A percentile compares a stretch with the other conserved stretches of the same genome.
These are phyloP conservation scores for Callimorpha dominula DNA, from an alignment of 2,888 invertebrate genomes.

Conservation along the genomic window DNA sequence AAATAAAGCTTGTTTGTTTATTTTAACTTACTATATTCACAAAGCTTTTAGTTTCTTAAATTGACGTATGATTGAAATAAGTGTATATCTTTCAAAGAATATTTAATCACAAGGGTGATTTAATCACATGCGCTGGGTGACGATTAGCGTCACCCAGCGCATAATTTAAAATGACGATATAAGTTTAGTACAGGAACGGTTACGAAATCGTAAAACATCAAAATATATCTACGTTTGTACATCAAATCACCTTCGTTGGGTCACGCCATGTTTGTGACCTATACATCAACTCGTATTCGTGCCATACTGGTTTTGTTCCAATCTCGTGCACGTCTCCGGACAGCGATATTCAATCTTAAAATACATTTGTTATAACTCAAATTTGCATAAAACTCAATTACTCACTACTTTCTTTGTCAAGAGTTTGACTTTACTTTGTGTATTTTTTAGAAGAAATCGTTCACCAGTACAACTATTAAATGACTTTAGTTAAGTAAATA, in stretches of 20 bases:
- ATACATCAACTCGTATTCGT: slow-evolving; percentile 72
- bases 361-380: slow-evolving; percentile 48
- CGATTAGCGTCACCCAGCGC: background rate
- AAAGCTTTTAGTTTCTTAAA: background rate
- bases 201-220: slow-evolving; percentile 67
- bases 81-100: background rate
- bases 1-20: slow-evolving; percentile 13
- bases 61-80: background rate
- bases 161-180: slow-evolving; percentile 9
- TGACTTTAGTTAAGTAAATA: slow-evolving; percentile 8
- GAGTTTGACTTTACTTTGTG: slow-evolving; percentile 57
- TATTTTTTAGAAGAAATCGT: slow-evolving; percentile 57
- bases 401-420: slow-evolving; percentile 67
- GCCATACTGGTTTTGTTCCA: slow-evolving; percentile 78
- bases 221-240: slow-evolving; percentile 60
- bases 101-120: background rate
- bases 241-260: slow-evolving; percentile 67
- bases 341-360: slow-evolving; percentile 60
- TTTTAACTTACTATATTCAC: background rate
- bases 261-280: slow-evolving; percentile 79
- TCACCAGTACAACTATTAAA: slow-evolving; percentile 46
- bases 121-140: too few relatives aligned
- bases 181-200: slow-evolving; percentile 46
- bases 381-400: slow-evolving; percentile 50
- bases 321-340: slow-evolving; percentile 36